Conservation (phyloP, 2,888 invertebrate species). For the Mythimna lalbum region DNA sequence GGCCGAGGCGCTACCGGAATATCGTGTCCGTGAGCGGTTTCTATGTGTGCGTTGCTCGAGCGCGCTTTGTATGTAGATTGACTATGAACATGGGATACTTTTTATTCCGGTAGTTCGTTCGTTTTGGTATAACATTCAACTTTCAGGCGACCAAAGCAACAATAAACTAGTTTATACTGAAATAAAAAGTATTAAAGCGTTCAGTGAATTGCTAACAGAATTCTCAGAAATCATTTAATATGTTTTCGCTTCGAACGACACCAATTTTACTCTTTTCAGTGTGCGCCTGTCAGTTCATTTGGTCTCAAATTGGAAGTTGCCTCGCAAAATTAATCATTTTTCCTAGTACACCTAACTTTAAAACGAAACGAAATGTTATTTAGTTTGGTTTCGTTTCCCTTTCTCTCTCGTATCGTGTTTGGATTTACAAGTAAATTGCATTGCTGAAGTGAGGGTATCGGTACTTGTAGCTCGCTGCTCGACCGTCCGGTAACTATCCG, state of each 20-base stretch:
- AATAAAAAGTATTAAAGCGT: conserved; percentile 2
- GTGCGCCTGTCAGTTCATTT: conserved; percentile 28
- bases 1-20: too few species aligned
- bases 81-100: too few species aligned
- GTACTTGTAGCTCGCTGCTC: too few species aligned
- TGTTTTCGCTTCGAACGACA: conserved; percentile 16
- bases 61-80: too few species aligned
- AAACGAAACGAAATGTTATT: neutral
- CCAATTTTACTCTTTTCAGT: conserved; percentile 15
- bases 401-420: neutral
- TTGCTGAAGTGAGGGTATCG: too few species aligned
- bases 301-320: conserved; percentile 18
- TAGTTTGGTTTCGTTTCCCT: neutral
- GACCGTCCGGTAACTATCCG: too few species aligned
- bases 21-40: too few species aligned
- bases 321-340: conserved; percentile 21
- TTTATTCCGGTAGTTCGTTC: too few species aligned
- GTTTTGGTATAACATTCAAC: too few species aligned
- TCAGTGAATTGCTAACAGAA: neutral
- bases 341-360: conserved; percentile 1
- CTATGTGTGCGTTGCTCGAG: too few species aligned
- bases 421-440: neutral
- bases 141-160: too few species aligned
- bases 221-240: conserved; percentile 18
- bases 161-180: too few species aligned